Conservation (phyloP, 2,888 invertebrate genomes). For the Eucriotettix oculatus region DNA sequence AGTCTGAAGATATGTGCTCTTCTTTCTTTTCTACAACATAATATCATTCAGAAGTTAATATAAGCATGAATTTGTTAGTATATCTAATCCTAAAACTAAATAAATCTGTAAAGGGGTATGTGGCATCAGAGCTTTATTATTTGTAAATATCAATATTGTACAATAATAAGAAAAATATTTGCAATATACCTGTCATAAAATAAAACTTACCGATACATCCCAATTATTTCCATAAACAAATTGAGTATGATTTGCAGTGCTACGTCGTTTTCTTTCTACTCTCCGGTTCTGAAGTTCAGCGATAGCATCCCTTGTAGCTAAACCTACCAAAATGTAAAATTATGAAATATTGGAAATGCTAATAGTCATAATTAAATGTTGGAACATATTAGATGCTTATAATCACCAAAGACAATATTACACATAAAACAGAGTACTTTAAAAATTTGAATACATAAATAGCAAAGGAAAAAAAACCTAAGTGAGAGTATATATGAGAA, state of each 20-base stretch:
- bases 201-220: constrained; percentile 3
- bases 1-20: neutral
- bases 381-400: neutral
- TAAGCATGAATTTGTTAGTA: neutral
- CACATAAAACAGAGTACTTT: neutral
- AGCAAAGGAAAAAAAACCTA: too few relatives aligned
- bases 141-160: neutral
- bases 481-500: too few relatives aligned
- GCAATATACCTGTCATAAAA: neutral
- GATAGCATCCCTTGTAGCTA: constrained; percentile 30
- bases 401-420: neutral
- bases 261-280: constrained; percentile 33
- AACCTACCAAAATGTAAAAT: constrained; percentile 15
- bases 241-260: constrained; percentile 34
- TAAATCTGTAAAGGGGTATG: too few relatives aligned
- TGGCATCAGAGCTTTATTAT: too few relatives aligned
- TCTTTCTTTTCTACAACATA: neutral
- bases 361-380: neutral
- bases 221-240: constrained; percentile 30
- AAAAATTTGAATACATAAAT: too few relatives aligned
- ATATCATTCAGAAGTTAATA: neutral
- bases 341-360: neutral
- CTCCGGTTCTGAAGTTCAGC: constrained; percentile 33
- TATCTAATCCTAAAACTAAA: neutral
- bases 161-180: neutral